Conservation (phyloP, 35 echinoderm and acorn worm species). For the Ophiothrix spiculata region DNA sequence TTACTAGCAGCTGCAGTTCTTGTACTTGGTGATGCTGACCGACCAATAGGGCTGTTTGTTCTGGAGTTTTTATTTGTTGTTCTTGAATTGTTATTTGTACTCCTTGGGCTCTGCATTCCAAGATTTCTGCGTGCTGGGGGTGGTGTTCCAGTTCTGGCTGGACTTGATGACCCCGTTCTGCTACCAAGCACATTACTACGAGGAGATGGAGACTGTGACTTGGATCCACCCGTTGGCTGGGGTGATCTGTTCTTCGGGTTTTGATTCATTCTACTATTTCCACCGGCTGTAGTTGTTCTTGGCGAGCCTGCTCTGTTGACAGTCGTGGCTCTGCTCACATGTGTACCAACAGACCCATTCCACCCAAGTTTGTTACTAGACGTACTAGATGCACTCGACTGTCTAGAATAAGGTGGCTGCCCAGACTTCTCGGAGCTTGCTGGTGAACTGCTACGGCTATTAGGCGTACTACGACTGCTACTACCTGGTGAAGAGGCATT, state of each 20-base stretch:
- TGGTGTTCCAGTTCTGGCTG: conserved; percentile 30
- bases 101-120: conserved; percentile 30
- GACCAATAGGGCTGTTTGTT: conserved; percentile 15
- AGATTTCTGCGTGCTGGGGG: conserved; percentile 7
- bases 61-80: conserved; percentile 30
- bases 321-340: background rate
- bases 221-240: background rate
- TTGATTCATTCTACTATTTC: conserved; percentile 30
- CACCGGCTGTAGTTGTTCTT: conserved; percentile 29
- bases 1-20: background rate
- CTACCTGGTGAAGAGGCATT: background rate
- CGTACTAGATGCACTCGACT: background rate
- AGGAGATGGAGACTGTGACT: conserved; percentile 11
- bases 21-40: too few species aligned
- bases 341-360: background rate
- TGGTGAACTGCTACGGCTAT: background rate
- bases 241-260: conserved; percentile 19
- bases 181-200: conserved; percentile 43
- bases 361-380: background rate
- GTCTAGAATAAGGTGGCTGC: conserved; percentile 20
- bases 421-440: background rate
- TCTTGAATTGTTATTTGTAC: background rate
- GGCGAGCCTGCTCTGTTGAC: background rate
- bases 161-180: conserved; percentile 28
- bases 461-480: background rate